These are phyloP conservation scores for Scaptodrosophila lebanonensis DNA, from an alignment of 1,140 invertebrate genomes.

Conservation along the genomic window DNA sequence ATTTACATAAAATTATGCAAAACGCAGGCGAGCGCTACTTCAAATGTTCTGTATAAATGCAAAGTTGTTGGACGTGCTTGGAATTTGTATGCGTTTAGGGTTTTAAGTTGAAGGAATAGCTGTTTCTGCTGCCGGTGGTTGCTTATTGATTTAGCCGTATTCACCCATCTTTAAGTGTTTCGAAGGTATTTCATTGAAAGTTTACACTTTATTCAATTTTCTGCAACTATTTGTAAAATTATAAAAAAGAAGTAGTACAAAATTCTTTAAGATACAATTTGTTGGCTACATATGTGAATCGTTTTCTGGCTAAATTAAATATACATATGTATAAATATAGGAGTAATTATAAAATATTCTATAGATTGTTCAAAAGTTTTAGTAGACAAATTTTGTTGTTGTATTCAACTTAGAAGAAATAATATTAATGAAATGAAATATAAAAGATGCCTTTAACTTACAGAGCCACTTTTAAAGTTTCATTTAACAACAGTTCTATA, in stretches of 20 bases:
- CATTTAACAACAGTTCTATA: slow-evolving; percentile 5
- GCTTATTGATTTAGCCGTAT: no score
- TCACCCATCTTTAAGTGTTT: no score
- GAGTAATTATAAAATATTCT: no score
- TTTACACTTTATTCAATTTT: slow-evolving; percentile 29
- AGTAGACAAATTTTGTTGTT: no score
- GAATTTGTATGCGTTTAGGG: slow-evolving; percentile 4
- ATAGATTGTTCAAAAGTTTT: no score
- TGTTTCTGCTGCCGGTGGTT: no score
- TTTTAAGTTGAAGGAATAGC: no score
- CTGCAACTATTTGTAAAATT: slow-evolving; percentile 60
- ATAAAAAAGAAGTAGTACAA: slow-evolving; percentile 50
- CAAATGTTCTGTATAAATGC: background rate
- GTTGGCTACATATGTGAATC: slow-evolving; percentile 29
- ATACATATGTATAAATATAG: no score
- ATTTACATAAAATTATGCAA: slow-evolving; percentile 18
- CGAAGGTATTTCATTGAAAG: background rate
- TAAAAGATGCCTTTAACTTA: slow-evolving; percentile 5
- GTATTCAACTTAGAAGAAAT: slow-evolving; percentile 20
- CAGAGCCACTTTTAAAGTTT: background rate
- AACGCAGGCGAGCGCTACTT: background rate
- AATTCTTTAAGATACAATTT: slow-evolving; percentile 53
- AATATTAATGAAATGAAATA: slow-evolving; percentile 12
- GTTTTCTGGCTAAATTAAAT: slow-evolving; percentile 8
- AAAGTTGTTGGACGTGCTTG: background rate